Base-by-base conservation (phyloP, 2,888 invertebrate species). In the Drosophila kambysellisi region DNA sequence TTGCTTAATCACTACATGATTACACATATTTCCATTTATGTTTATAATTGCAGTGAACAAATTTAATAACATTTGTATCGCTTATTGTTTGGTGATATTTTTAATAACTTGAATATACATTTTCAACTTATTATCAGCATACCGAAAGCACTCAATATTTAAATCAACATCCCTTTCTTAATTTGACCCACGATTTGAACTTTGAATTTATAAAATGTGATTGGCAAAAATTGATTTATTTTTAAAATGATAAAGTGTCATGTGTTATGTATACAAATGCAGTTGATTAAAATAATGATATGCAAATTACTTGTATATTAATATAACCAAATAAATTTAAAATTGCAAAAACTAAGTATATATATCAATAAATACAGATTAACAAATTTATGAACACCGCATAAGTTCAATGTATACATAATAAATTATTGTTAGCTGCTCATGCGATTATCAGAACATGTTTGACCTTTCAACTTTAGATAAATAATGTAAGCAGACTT, bases 121-220 rank as follows among this genome's bases (percentile, higher is more conserved):
- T 5, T 11, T 1, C 5, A 43, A 11, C 5, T 20, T 2, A 43
- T 51, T 3, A n/a, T 11, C 4, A 7, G 12, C 15, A 15, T 46
- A 25, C 25, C 15, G 17, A 30, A 29, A 11, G n/a, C n/a, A 51
- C 3, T 20, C 9, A 15, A 39, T 41, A 30, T 52, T n/a, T 57
- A 17, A 25, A 6, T 15, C 4, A 25, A 41, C 6, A 41, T 52
- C 3, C 11, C 15, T 41, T n/a, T 35, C 41, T n/a, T 50, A 0
- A n/a, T 60, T 37, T 52, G 32, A 74, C 52, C 56, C 15, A 32
- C 2, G 8, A 12, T 4, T 52, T 76, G 56, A 76, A 68, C 75
- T 60, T 67, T 62, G 11, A 33, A 59, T 54, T 54, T 43, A 32
- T 46, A 30, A 39, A 6, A 15, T 48, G 15, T n/a, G 25, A 25